These are phyloP conservation scores for Graptemys geographica DNA, from an alignment of 2,797 vertebrate genomes.

Conservation along the genomic window DNA sequence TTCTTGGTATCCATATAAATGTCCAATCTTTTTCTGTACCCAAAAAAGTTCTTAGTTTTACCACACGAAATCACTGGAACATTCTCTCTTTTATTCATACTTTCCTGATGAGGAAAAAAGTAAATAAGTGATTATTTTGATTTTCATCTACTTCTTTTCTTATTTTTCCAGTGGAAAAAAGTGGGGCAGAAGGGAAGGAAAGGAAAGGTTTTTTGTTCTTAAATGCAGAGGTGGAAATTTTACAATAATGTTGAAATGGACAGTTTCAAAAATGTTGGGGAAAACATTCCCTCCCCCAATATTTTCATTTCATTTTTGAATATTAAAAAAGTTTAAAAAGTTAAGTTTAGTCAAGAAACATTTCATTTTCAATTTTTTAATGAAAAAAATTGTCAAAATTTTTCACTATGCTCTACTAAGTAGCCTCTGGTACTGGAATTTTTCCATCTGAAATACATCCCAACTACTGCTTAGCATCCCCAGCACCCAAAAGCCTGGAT, in stretches of 20 bases:
- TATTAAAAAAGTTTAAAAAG: neutral
- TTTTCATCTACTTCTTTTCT: neutral
- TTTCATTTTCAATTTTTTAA: neutral
- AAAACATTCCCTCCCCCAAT: neutral
- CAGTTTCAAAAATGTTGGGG: neutral
- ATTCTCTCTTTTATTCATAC: neutral
- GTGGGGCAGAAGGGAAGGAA: neutral
- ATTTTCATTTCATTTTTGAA: neutral
- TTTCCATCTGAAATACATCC: neutral
- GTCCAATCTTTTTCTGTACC: neutral
- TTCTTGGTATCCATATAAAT: neutral
- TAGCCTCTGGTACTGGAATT: neutral
- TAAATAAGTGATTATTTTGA: neutral
- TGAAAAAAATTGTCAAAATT: neutral
- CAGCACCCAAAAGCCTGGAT: neutral
- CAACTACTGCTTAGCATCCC: neutral
- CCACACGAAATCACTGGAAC: no score
- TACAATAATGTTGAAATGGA: neutral
- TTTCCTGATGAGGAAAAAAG: neutral
- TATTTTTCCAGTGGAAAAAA: neutral
- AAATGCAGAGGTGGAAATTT: neutral
- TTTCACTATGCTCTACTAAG: neutral
- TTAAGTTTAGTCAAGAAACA: neutral
- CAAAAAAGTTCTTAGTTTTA: fast-evolving
- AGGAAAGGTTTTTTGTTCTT: neutral